phyloP scores from a whole-genome alignment of 2,113 vertebrate species.

The Forbesichthys agassizii region DNA sequence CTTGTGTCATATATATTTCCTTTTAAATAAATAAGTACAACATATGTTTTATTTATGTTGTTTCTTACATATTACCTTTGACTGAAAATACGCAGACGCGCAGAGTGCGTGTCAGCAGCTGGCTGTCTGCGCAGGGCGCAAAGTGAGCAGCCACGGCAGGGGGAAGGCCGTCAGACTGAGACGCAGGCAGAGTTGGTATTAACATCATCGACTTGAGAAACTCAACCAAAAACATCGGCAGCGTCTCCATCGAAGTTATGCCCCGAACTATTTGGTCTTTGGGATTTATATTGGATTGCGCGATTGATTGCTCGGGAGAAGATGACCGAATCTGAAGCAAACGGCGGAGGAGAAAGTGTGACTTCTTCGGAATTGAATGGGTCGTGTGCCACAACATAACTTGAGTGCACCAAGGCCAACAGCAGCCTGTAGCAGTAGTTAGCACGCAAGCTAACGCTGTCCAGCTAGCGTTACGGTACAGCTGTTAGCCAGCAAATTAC shows the following conservation, averaged over 20 bases:
- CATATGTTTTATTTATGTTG: background rate
- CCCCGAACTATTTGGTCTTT: slow-evolving; percentile 32
- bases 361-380: slow-evolving; percentile 68
- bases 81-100: slow-evolving; percentile 50
- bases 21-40: slow-evolving; percentile 11
- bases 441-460: slow-evolving; percentile 32
- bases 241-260: slow-evolving; percentile 36
- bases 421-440: slow-evolving; percentile 64
- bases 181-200: slow-evolving; percentile 47
- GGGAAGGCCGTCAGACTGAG: slow-evolving; percentile 18
- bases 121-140: slow-evolving; percentile 36
- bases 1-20: background rate
- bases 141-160: slow-evolving; percentile 18
- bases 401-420: slow-evolving; percentile 70
- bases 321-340: slow-evolving; percentile 57
- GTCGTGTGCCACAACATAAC: slow-evolving; percentile 65
- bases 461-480: slow-evolving; percentile 39
- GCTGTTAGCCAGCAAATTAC: slow-evolving; percentile 54
- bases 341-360: slow-evolving; percentile 67
- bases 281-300: slow-evolving; percentile 40
- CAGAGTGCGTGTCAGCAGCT: slow-evolving; percentile 48
- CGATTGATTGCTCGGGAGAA: slow-evolving; percentile 42
- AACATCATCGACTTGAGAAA: slow-evolving; percentile 67
- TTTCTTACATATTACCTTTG: slow-evolving; percentile 14
- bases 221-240: slow-evolving; percentile 40